Evolutionary conservation across 2,113 vertebrate genomes (phyloP).

Genomic region (Cyanoramphus novaezelandiae): DNA sequence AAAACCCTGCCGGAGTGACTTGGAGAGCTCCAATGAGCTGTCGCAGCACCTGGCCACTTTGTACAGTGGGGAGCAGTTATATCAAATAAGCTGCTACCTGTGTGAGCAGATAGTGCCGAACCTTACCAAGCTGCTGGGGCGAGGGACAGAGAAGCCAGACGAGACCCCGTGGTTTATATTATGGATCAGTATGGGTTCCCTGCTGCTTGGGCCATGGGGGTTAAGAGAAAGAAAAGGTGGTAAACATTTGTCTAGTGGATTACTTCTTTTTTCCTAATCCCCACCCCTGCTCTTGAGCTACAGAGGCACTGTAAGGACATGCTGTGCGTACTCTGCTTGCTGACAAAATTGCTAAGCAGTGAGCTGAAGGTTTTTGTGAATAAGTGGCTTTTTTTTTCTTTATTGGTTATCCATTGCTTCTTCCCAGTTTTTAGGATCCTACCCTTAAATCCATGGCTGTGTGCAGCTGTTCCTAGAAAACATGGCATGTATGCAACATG

Average conservation of each 20-base stretch:
- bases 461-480: not conserved
- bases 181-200: not conserved
- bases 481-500: accelerated
- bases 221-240: not conserved
- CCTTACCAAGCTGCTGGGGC: not conserved
- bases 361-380: not conserved
- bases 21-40: slow-evolving; percentile 47
- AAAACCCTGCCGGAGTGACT: slow-evolving; percentile 4
- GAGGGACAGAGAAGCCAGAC: not conserved
- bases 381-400: not conserved
- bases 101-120: not conserved
- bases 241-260: slow-evolving; percentile 17
- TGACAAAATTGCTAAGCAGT: not conserved
- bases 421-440: not conserved
- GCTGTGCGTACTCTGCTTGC: not conserved
- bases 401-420: not conserved
- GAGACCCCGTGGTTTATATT: not conserved
- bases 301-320: not conserved
- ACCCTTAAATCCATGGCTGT: not conserved
- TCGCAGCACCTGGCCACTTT: slow-evolving; percentile 55
- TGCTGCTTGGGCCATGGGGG: accelerated
- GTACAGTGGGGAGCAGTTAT: slow-evolving; percentile 11
- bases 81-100: slow-evolving; percentile 13
- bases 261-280: not conserved
- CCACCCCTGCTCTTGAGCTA: not conserved